These are phyloP conservation scores for Agelastica alni DNA, from an alignment of 2,888 invertebrate genomes.

Conservation along the genomic window DNA sequence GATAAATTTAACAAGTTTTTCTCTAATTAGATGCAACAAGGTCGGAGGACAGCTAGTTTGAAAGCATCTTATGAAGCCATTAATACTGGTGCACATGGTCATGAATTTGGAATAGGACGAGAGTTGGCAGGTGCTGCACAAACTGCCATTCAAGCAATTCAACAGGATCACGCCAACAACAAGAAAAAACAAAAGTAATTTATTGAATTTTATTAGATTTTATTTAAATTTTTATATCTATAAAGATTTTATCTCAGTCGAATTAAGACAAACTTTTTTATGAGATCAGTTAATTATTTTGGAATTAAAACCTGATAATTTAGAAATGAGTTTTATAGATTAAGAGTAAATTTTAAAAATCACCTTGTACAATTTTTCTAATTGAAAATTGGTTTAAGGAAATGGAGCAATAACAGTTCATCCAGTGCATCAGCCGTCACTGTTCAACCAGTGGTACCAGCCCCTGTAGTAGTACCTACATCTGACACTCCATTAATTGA, in stretches of 20 bases:
- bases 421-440: slow-evolving; percentile 50
- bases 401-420: slow-evolving; percentile 44
- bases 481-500: slow-evolving; percentile 57
- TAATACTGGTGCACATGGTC: slow-evolving; percentile 65
- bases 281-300: too few relatives aligned
- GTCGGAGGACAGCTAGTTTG: slow-evolving; percentile 88
- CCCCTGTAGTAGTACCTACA: slow-evolving; percentile 42
- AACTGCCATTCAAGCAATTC: slow-evolving; percentile 72
- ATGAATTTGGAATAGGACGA: slow-evolving; percentile 71
- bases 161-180: slow-evolving; percentile 62
- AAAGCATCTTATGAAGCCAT: slow-evolving; percentile 96
- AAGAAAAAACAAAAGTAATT: slow-evolving; percentile 67
- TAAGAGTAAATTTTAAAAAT: too few relatives aligned
- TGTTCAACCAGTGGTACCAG: slow-evolving; percentile 44
- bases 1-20: not conserved
- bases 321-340: too few relatives aligned
- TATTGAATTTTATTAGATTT: too few relatives aligned
- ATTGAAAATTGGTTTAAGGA: slow-evolving; percentile 45
- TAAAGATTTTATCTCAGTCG: too few relatives aligned
- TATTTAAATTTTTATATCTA: too few relatives aligned
- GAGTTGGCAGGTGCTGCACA: slow-evolving; percentile 75
- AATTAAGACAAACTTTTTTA: too few relatives aligned
- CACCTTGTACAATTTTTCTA: too few relatives aligned
- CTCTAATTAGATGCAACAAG: slow-evolving; percentile 80
- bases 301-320: too few relatives aligned